Evolutionary conservation across 2,888 invertebrate genomes (phyloP), one percentile per base, ranked within the genome.

Genomic region (Mesorhabditis spiculigera): DNA sequence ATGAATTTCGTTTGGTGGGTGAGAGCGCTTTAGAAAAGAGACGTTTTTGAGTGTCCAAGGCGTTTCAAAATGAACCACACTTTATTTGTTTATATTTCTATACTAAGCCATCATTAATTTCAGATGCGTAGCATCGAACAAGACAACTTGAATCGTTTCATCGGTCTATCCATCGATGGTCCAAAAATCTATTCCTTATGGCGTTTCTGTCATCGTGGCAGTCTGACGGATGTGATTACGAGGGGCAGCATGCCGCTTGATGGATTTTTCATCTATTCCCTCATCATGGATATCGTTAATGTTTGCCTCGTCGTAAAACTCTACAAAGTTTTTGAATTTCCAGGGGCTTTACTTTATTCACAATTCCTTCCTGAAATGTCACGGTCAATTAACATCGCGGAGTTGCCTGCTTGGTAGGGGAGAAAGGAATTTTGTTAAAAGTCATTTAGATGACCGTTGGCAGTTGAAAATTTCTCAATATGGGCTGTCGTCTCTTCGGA

Each of bases 401-500:
- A 75, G 72, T 63, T 78, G 78, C 67, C 74, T 78, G 45, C 76
- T 74, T n/a, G 74, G 58, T 50, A n/a, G n/a, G 58, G 58, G n/a
- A 50, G n/a, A 13, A 13, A 10, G 58, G n/a, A 2, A 50, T 13
- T 13, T 50, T 50, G 10, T 50, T 50, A 10, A 50, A 50, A 13
- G 10, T 50, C 58, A n/a, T 13, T 50, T 50, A 63, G 74, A 79
- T 68, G 81, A 81, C 64, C 73, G 79, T 28, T 81, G 82, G 82
- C 81, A 80, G 71, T 80, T 83, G 8, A 82, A 82, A 70, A 70
- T 82, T 42, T 73, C 75, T 3, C 69, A 69, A 45, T 79, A 75
- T 68, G 81, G 81, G 42, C 71, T 79, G 5, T 67, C 73, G 6
- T 78, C 75, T 65, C 70, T 80, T 65, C 68, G 58, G 10, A 28